Evolutionary conservation across 92 coral and sea anemone species (phyloP), one percentile per base, ranked within the genome.

Genomic region (Parazoanthus atlanticus): DNA sequence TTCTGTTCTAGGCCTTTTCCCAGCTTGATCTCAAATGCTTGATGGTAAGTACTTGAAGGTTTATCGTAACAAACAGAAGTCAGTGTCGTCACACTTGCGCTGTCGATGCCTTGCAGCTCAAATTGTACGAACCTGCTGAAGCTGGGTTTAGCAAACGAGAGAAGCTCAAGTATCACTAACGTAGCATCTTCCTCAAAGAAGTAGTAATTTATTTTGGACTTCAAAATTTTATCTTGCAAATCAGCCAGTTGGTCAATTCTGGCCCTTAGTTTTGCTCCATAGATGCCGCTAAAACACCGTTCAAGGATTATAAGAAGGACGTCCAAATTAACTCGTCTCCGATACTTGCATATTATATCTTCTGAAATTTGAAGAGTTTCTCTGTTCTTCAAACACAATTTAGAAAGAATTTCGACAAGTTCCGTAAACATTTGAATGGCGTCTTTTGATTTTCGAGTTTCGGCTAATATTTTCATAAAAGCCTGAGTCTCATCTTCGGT

Each of bases 211-310:
- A 43, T 80, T 61, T 80, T 58, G 47, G 40, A 30, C 43, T 80
- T 80, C 73, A 80, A 56, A 21, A 80, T 65, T 2, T 58, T 40
- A 36, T 30, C 26, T 17, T 58, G 85, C 21, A 80, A 23, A 32
- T 80, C 85, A 52, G 72, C 71, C 36, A 80, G 31, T 32, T 80
- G 85, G 1, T 80, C 72, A 80, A 80, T 80, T 80, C 85, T 80
- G 19, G 43, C 47, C 28, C 34, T 80, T 21, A 80, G 49, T 32
- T 80, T 80, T 8, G 32, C 10, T 56, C 85, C 85, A 80, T 13
- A 61, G 10, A 16, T 9, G 38, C 85, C 47, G 12, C 11, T 11
- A 80, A 80, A 80, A 25, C 19, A 80, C 5, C 19, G 32, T 6
- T 80, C 52, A 31, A 80, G 73, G 46, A 80, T 80, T 8, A 8